Conservation (phyloP, 2,113 vertebrate genomes). For the Ariopsis seemanni region DNA sequence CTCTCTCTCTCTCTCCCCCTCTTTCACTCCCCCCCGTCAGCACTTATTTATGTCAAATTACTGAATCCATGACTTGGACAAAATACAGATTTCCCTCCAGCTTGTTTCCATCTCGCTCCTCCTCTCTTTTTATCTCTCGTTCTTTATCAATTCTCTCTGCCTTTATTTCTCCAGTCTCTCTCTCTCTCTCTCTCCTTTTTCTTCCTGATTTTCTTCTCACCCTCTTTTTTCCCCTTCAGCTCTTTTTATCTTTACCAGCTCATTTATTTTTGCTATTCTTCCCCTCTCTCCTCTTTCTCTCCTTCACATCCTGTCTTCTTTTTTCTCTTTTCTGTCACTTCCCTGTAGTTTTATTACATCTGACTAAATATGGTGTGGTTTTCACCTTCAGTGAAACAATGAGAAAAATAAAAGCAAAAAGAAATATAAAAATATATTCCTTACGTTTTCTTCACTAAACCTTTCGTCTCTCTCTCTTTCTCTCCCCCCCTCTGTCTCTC, state of each 20-base stretch:
- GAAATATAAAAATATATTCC: not conserved
- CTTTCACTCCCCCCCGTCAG: constrained; percentile 17
- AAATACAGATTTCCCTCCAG: constrained; percentile 34
- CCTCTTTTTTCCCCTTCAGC: not conserved
- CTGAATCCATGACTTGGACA: constrained; percentile 20
- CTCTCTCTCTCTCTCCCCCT: not conserved
- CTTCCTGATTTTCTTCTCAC: not conserved
- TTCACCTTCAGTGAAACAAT: not conserved
- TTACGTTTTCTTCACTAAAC: not conserved
- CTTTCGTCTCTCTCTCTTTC: no score
- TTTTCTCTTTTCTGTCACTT: not conserved
- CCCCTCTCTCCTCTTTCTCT: not conserved
- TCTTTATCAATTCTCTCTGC: not conserved
- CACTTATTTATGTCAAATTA: constrained; percentile 44
- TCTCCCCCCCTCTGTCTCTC: no score
- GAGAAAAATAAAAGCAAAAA: not conserved
- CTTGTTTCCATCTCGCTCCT: constrained; percentile 27
- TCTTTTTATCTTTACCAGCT: not conserved
- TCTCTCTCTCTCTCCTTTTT: not conserved
- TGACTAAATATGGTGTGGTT: not conserved
- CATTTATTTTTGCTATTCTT: not conserved
- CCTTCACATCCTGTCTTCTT: not conserved
- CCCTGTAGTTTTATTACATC: not conserved
- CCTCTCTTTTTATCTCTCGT: not conserved
- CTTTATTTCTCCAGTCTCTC: not conserved